These are phyloP conservation scores for Rhinoptilus africanus DNA, from an alignment of 2,113 vertebrate species.

Conservation along the genomic window DNA sequence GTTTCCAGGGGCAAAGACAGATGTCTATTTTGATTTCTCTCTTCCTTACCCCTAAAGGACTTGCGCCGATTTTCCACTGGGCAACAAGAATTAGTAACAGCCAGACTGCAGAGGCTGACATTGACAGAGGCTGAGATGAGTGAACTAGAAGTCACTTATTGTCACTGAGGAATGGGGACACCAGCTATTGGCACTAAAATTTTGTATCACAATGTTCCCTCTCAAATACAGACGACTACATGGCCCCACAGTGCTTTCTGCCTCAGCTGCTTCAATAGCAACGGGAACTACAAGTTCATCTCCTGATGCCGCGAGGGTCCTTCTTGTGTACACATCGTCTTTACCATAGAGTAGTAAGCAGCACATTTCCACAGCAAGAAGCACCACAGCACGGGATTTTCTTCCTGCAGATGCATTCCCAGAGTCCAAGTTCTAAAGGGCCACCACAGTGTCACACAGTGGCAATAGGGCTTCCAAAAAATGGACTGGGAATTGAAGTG, in stretches of 20 bases:
- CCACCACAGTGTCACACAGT: not conserved
- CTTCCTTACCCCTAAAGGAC: not conserved
- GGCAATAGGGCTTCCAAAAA: not conserved
- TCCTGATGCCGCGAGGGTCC: not conserved
- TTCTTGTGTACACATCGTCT: not conserved
- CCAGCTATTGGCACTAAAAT: not conserved
- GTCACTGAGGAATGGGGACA: not conserved
- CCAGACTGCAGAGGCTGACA: not conserved
- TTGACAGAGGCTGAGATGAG: not conserved
- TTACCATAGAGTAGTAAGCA: not conserved
- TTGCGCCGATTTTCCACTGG: not conserved
- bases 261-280: not conserved
- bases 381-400: not conserved
- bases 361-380: not conserved
- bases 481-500: not conserved
- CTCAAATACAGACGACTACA: not conserved
- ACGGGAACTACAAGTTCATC: not conserved
- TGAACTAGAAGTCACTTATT: not conserved
- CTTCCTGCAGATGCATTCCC: not conserved
- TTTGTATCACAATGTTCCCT: not conserved
- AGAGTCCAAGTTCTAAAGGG: not conserved
- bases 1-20: constrained; percentile 21
- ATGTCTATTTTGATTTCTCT: constrained; percentile 2
- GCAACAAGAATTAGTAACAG: not conserved
- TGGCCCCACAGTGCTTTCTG: not conserved